Percentiles rank a stretch among this genome's conserved stretches.
Conservation (phyloP, 2,797 vertebrate genomes). For the Dendrocincla fuliginosa region DNA sequence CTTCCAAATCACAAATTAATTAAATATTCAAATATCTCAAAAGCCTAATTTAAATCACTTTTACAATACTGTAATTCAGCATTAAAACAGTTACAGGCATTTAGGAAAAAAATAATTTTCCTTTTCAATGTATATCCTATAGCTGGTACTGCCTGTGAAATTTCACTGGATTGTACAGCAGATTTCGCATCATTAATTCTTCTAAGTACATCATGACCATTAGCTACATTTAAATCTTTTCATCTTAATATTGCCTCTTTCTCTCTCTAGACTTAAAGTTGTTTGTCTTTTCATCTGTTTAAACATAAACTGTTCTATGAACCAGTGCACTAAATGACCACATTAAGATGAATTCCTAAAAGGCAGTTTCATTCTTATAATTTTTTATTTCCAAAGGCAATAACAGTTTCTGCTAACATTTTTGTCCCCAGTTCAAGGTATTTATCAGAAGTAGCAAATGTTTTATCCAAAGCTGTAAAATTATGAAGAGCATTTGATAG, state of each 20-base stretch:
- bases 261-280: not conserved
- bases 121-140: not conserved
- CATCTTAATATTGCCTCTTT: not conserved
- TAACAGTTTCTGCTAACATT: not conserved
- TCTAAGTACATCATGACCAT: not conserved
- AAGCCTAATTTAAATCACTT: not conserved
- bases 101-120: not conserved
- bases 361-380: not conserved
- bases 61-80: not conserved
- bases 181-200: not conserved
- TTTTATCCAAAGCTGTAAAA: not conserved
- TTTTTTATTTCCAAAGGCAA: not conserved
- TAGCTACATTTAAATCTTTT: not conserved
- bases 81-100: not conserved
- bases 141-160: not conserved
- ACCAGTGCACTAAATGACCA: not conserved
- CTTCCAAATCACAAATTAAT: not conserved
- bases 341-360: not conserved
- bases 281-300: not conserved
- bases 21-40: not conserved
- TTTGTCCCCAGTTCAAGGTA: not conserved
- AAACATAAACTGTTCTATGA: not conserved
- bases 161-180: not conserved
- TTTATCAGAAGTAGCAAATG: not conserved
- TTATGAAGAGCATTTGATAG: not conserved